phyloP scores from a whole-genome alignment of 1,140 invertebrate genomes.

The Trachelipus rathkii region DNA sequence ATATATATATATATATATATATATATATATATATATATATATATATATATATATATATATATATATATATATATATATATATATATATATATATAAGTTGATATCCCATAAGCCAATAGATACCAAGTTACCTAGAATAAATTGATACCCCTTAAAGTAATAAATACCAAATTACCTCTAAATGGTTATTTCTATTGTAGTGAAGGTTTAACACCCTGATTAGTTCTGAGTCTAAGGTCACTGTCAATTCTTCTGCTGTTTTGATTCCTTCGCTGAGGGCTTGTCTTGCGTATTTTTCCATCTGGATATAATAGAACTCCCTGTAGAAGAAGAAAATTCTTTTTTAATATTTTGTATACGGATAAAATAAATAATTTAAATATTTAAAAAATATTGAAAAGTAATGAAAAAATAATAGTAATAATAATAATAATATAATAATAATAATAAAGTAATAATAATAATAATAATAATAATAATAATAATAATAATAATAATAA shows the following conservation, averaged over 20 bases:
- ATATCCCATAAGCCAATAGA: too few species aligned
- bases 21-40: too few species aligned
- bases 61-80: too few species aligned
- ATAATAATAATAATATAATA: not conserved
- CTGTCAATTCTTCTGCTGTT: conserved; percentile 84
- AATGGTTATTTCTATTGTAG: conserved; percentile 99
- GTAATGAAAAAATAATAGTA: not conserved
- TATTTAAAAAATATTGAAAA: too few species aligned
- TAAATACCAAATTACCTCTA: conserved; percentile 76
- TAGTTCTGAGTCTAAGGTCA: conserved; percentile 91
- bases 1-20: too few species aligned
- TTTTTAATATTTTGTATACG: not conserved
- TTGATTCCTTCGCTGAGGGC: conserved; percentile 94
- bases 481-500: conserved; percentile 2
- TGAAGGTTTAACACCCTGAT: conserved; percentile 97
- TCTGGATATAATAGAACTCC: conserved; percentile 99
- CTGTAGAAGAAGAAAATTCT: conserved; percentile 61
- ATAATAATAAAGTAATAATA: too few species aligned
- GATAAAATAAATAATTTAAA: not conserved
- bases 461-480: too few species aligned
- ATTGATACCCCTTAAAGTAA: too few species aligned
- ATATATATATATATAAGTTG: too few species aligned
- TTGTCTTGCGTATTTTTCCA: conserved; percentile 99
- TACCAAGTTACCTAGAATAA: too few species aligned
- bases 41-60: too few species aligned